A percentile compares a stretch with the other conserved stretches of the same genome.
phyloP scores from a whole-genome alignment of 2,113 vertebrate species.

The Nerophis lumbriciformis region DNA sequence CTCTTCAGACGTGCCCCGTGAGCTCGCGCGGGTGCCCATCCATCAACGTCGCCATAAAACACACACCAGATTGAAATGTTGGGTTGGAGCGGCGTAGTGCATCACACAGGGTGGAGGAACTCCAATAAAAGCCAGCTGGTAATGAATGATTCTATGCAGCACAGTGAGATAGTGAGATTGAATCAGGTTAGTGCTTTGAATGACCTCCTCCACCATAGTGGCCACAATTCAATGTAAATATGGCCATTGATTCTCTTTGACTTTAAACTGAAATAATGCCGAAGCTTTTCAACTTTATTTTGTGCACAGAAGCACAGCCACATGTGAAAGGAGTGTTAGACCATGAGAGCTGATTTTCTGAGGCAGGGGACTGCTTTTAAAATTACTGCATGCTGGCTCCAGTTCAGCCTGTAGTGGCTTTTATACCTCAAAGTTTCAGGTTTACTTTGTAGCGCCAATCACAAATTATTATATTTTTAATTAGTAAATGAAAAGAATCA shows the following conservation, averaged over 20 bases:
- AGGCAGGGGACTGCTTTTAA: constrained; percentile 42
- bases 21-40: constrained; percentile 30
- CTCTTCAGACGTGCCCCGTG: constrained; percentile 15
- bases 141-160: constrained; percentile 24
- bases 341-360: constrained; percentile 30
- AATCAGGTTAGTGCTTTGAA: background rate
- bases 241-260: background rate
- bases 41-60: constrained; percentile 49
- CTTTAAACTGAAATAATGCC: constrained; percentile 1
- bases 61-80: constrained; percentile 40
- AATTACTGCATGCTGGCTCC: constrained; percentile 44
- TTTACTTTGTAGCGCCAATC: constrained; percentile 22
- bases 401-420: constrained; percentile 37
- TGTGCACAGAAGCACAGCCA: constrained; percentile 37
- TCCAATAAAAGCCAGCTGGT: constrained; percentile 15
- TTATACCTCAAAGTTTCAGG: constrained; percentile 29
- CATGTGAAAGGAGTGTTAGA: constrained; percentile 31
- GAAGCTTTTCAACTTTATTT: constrained; percentile 26
- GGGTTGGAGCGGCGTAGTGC: constrained; percentile 33
- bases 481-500: constrained; percentile 15
- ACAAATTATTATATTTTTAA: constrained; percentile 9
- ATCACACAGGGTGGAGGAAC: constrained; percentile 32
- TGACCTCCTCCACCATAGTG: background rate
- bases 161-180: constrained; percentile 10
- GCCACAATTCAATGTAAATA: background rate